Evolutionary conservation across 2,113 vertebrate species (phyloP), one percentile per base, ranked within the genome.

Genomic region (Tupaia tana): DNA sequence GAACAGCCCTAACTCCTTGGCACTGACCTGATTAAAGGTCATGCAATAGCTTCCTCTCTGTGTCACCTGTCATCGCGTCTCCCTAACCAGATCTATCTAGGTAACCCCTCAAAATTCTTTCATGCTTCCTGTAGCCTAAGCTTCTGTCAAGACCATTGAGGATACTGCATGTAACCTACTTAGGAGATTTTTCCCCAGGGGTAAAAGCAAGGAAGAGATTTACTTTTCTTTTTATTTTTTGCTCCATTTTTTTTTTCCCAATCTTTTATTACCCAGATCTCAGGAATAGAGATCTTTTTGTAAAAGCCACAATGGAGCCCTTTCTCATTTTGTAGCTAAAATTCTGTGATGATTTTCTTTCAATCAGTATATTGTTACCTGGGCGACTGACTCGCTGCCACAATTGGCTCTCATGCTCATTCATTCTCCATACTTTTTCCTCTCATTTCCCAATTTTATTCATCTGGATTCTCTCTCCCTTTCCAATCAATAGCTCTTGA

Each of bases 201-300:
- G 14, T 89, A 31, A 11, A 56, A 18, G 24, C 83, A 43, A 91
- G 85, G 70, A 92, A 86, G 80, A 91, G 67, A 64, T 93, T 79
- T 92, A 67, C 78, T 69, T 94, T 91, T 85, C 81, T 77, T 93
- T 94, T 67, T 13, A 75, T 74, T 90, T 95, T 54, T 58, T n/a
- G 12, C 10, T 56, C 54, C 34, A 18, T 0, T 7, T 80, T 90
- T 87, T 74, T 74, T 66, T 54, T 7, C 16, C 31, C 54, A 64
- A 34, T 71, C 59, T 90, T 85, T 83, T 87, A 61, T 87, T 93
- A 13, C 34, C 27, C 52, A 86, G 59, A 91, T 87, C 83, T 64
- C 31, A 85, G 83, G n/a, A 78, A 71, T 31, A 80, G 29, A 77
- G 43, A 80, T 63, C 78, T 81, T 59, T 58, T 78, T 27, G n/a